Evolutionary conservation across 2,797 vertebrate genomes (phyloP).

Genomic region (Distichodus sexfasciatus): DNA sequence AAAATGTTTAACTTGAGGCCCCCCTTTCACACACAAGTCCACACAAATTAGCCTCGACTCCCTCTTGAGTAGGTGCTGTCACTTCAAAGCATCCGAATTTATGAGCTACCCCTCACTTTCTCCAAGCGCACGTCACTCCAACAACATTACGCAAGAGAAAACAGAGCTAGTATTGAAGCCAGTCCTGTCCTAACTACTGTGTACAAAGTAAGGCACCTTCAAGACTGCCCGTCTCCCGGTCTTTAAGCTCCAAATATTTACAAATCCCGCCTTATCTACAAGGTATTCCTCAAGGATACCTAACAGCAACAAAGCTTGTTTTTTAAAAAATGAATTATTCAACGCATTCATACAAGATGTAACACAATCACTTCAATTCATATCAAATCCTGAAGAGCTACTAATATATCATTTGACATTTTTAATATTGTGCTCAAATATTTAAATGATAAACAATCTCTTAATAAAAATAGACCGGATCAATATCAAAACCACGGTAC

Average conservation of each 20-base stretch:
- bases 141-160: background rate
- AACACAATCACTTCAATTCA: too few species aligned
- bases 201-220: background rate
- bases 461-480: too few species aligned
- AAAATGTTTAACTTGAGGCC: constrained; percentile 6
- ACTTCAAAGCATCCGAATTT: constrained; percentile 7
- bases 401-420: too few species aligned
- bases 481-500: too few species aligned
- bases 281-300: too few species aligned
- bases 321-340: too few species aligned
- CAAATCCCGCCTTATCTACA: background rate
- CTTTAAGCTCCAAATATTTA: too few species aligned
- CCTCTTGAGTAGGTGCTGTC: background rate
- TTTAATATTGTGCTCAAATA: too few species aligned
- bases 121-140: background rate
- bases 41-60: constrained; percentile 1
- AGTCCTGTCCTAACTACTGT: background rate
- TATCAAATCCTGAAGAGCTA: too few species aligned
- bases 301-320: too few species aligned
- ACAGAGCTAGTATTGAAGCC: background rate
- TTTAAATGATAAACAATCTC: too few species aligned
- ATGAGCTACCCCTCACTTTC: background rate
- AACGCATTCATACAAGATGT: too few species aligned
- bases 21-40: background rate
- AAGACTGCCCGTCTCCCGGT: background rate